Evolutionary conservation across 1,140 invertebrate genomes (phyloP).

Genomic region (Eumeta japonica): DNA sequence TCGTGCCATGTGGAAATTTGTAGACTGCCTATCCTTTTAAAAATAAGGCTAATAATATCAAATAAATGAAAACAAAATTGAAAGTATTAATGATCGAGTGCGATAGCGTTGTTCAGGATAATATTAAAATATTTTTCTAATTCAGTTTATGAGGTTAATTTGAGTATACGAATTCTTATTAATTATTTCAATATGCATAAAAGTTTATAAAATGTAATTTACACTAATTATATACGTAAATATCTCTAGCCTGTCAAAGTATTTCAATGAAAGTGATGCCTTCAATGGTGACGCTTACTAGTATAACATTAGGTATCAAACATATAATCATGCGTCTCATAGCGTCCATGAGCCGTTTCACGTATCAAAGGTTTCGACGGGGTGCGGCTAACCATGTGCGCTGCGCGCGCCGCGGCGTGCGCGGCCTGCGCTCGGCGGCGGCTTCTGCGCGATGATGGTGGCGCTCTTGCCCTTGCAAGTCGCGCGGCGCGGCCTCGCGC

Average conservation of each 20-base stretch:
- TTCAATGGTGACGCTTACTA: neutral
- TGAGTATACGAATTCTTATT: too few relatives aligned
- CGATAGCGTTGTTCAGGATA: too few relatives aligned
- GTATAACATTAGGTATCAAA: neutral
- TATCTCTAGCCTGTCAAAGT: neutral
- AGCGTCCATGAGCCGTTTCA: conserved; percentile 7
- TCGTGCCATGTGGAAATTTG: too few relatives aligned
- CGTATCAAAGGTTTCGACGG: conserved; percentile 14
- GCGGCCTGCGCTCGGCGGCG: conserved; percentile 65
- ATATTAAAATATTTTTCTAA: too few relatives aligned
- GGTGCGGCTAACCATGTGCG: conserved; percentile 60
- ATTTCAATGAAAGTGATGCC: neutral
- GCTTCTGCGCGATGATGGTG: conserved; percentile 65
- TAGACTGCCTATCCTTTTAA: too few relatives aligned
- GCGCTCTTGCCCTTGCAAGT: conserved; percentile 50
- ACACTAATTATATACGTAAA: neutral
- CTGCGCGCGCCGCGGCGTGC: conserved; percentile 64
- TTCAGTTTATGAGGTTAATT: too few relatives aligned
- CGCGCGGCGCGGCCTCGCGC: conserved; percentile 26
- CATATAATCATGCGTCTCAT: conserved; percentile 5
- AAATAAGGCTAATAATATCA: too few relatives aligned
- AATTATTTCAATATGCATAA: too few relatives aligned
- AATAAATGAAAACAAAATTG: too few relatives aligned
- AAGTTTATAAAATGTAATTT: too few relatives aligned
- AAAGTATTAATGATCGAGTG: too few relatives aligned